A percentile compares a stretch with the other conserved stretches of the same genome.
Evolutionary conservation across 2,797 vertebrate genomes (phyloP).

Genomic region (Miichthys miiuy): DNA sequence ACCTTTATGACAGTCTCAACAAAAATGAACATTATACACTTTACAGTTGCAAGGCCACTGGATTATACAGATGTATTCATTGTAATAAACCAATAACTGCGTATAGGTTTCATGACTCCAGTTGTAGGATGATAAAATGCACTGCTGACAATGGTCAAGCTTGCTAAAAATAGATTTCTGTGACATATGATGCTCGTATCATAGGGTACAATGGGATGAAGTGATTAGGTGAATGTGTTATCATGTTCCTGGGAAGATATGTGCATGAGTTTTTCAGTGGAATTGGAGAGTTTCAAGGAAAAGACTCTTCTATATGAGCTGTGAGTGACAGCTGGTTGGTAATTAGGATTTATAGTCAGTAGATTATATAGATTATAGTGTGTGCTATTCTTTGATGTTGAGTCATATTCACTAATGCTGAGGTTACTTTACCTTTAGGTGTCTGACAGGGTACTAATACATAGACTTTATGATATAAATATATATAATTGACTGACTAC

Average conservation of each 20-base stretch:
- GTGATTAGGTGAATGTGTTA: conserved; percentile 39
- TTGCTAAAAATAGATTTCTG: conserved; percentile 45
- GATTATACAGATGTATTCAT: background rate
- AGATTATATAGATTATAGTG: conserved; percentile 16
- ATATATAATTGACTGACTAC: background rate
- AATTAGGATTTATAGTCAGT: conserved; percentile 33
- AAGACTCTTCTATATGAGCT: conserved; percentile 20
- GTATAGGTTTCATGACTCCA: background rate
- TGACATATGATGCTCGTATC: conserved; percentile 27
- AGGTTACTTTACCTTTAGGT: conserved; percentile 5
- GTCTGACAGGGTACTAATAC: background rate
- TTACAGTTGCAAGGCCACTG: background rate
- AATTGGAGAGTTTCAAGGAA: conserved; percentile 38
- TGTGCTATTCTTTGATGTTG: no score
- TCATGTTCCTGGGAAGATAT: conserved; percentile 28
- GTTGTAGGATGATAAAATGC: conserved; percentile 6
- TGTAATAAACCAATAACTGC: background rate
- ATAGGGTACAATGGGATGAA: conserved; percentile 38
- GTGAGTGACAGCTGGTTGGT: conserved; percentile 37
- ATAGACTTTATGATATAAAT: conserved; percentile 4
- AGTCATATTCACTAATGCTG: conserved; percentile 19
- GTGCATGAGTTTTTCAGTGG: background rate
- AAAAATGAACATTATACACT: background rate
- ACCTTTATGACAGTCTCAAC: background rate
- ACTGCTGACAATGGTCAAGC: conserved; percentile 7